Percentiles rank a stretch among this genome's conserved stretches.
phyloP scores from a whole-genome alignment of 2,113 vertebrate species.

The Hypomesus transpacificus region DNA sequence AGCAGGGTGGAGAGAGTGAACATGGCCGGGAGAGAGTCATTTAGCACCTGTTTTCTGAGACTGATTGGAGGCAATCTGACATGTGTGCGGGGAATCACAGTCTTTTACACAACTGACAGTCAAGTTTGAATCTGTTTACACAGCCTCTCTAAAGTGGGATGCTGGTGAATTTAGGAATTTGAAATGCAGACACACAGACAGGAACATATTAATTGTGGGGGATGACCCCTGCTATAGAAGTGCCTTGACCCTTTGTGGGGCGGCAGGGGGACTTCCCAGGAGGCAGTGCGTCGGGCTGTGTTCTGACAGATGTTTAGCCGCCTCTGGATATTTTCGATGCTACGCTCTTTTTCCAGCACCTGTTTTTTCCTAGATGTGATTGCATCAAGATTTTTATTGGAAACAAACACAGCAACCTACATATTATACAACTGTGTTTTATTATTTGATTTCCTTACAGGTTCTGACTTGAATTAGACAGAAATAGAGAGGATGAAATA shows the following conservation, averaged over 20 bases:
- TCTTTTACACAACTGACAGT: neutral
- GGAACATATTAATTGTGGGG: neutral
- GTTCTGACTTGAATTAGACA: slow-evolving; percentile 23
- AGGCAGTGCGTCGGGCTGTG: slow-evolving; percentile 13
- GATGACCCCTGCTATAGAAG: slow-evolving; percentile 12
- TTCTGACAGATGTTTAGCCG: slow-evolving; percentile 45
- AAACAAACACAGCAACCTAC: slow-evolving; percentile 16
- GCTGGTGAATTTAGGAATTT: neutral
- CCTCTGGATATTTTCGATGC: slow-evolving; percentile 34
- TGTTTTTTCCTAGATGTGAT: slow-evolving; percentile 33
- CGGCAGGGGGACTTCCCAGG: neutral
- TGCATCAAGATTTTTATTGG: slow-evolving; percentile 13
- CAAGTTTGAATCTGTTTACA: neutral
- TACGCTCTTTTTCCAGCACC: slow-evolving; percentile 19
- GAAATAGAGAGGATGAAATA: neutral
- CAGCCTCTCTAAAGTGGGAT: neutral
- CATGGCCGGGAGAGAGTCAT: neutral
- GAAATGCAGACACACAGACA: slow-evolving; percentile 13
- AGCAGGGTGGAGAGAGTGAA: slow-evolving; percentile 15
- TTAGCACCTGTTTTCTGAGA: slow-evolving; percentile 42
- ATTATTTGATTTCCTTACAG: slow-evolving; percentile 13
- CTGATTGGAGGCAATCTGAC: too few species aligned
- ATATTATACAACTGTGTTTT: neutral
- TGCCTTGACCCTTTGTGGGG: slow-evolving; percentile 13
- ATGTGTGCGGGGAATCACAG: slow-evolving; percentile 20